Conservation (phyloP, 92 coral and sea anemone genomes). For the Micromussa lordhowensis region DNA sequence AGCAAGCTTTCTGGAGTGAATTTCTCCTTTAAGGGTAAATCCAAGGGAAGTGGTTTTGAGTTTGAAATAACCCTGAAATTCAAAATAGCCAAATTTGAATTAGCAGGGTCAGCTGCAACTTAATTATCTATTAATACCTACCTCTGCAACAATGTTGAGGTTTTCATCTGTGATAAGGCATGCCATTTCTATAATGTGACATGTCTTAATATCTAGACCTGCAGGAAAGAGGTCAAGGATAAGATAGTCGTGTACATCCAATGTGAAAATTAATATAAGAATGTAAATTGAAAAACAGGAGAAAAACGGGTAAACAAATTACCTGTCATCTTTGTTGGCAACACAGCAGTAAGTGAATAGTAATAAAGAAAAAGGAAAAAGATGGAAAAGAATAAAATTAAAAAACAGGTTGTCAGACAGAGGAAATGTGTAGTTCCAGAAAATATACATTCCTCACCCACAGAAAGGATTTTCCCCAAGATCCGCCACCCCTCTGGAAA, state of each 20-base stretch:
- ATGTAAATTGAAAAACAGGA: not conserved
- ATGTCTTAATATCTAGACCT: constrained; percentile 86
- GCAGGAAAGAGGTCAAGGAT: not conserved
- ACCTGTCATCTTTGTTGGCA: constrained; percentile 81
- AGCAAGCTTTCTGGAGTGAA: too few relatives aligned
- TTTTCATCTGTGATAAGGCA: constrained; percentile 93
- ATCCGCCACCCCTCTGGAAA: too few relatives aligned
- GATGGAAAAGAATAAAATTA: too few relatives aligned
- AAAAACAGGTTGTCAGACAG: too few relatives aligned
- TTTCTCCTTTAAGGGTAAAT: too few relatives aligned
- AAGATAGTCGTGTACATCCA: not conserved
- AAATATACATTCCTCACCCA: too few relatives aligned
- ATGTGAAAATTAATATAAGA: not conserved
- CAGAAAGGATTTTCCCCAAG: too few relatives aligned
- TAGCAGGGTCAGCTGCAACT: too few relatives aligned
- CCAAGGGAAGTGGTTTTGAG: too few relatives aligned
- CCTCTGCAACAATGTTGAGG: constrained; percentile 92
- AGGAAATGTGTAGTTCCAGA: too few relatives aligned
- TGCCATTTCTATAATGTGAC: constrained; percentile 96
- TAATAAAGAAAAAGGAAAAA: constrained; percentile 4
- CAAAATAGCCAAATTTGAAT: too few relatives aligned
- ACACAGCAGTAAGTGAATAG: not conserved
- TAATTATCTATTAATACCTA: constrained; percentile 16
- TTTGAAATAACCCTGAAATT: too few relatives aligned
- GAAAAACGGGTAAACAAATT: not conserved